Evolutionary conservation across 2,113 vertebrate genomes (phyloP), one percentile per base, ranked within the genome.

Genomic region (Forbesichthys agassizii): DNA sequence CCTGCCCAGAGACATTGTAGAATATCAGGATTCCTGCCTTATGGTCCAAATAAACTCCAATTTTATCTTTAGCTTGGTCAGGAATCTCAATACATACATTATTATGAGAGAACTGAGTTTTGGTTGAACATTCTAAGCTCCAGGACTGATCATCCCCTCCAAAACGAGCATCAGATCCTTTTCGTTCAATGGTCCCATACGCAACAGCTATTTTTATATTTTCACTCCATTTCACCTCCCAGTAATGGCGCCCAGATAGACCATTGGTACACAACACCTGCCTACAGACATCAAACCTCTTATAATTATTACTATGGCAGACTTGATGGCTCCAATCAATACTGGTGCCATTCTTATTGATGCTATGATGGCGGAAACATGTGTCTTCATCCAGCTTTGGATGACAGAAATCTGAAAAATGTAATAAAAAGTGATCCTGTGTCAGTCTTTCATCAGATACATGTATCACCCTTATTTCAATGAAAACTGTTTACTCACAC

Each of bases 41-140:
- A 20, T 91, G 80, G 56, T 95, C 87, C 81, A 95, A 69, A 48
- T 88, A 87, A 56, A 94, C 11, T 0, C 93, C 94, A 57, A 95
- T 82, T 42, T 81, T 83, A 51, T 27, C 59, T 8, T 79, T 87
- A 0, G 81, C 60, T 42, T 13, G 71, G 33, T 48, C 53, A 12
- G 61, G 48, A 64, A 56, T 56, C 13, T 64, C 55, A 11, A 47
- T 52, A 8, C 54, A 33, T 8, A 57, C 10, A 11, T 65, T 65
- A 0, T 88, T 51, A 73, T 95, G 93, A 87, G 91, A 90, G 69
- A 91, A 93, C 88, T 77, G 61, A 86, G 86, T 1, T 88, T 56
- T 93, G 58, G 36, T 33, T 48, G 36, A 42, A 56, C 59, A 68
- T 6, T 14, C 20, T 20, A 74, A 82, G 7, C 93, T 92, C 93